Evolutionary conservation across 2,113 vertebrate genomes (phyloP).

Genomic region (Genyomyrus donnyi): DNA sequence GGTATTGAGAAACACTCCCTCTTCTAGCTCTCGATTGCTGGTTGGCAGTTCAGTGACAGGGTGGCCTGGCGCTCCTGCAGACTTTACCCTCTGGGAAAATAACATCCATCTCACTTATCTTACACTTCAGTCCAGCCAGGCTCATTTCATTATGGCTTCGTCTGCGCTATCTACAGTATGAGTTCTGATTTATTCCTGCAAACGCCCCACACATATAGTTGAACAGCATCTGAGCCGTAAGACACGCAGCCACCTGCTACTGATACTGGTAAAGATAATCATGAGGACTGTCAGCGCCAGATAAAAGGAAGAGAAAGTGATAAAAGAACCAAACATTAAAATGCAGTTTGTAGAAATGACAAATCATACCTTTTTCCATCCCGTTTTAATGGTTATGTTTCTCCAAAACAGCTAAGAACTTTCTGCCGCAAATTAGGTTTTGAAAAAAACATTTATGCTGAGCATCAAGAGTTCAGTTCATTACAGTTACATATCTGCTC

Average conservation of each 20-base stretch:
- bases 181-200: not conserved
- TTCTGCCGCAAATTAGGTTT: not conserved
- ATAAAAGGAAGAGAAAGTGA: not conserved
- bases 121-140: not conserved
- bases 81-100: not conserved
- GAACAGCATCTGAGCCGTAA: not conserved
- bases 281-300: not conserved
- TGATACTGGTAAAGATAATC: not conserved
- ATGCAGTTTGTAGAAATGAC: not conserved
- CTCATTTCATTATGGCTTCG: not conserved
- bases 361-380: not conserved
- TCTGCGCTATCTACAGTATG: not conserved
- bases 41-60: not conserved
- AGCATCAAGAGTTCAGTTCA: not conserved
- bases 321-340: not conserved
- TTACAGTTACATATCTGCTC: not conserved
- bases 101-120: not conserved
- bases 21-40: not conserved
- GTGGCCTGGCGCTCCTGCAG: not conserved
- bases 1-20: not conserved
- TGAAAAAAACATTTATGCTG: not conserved
- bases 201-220: not conserved
- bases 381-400: not conserved
- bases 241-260: not conserved
- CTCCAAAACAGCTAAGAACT: not conserved